Base-by-base conservation (phyloP, 2,797 vertebrate genomes). In the Enteromius thamalakanensis region DNA sequence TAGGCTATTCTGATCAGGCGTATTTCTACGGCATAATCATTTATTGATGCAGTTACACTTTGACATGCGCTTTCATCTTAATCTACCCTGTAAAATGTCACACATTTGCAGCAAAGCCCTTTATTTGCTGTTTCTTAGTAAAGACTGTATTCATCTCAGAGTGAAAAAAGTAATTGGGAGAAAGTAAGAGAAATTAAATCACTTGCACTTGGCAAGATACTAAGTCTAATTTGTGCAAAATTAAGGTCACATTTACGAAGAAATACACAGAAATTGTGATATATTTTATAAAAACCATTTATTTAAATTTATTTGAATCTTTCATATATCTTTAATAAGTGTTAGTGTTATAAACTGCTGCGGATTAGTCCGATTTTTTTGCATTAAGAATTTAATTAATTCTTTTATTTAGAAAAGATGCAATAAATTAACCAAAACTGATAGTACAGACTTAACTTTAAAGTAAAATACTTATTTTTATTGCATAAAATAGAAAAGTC, bases 41-140 rank as follows among this genome's bases (percentile, higher is more conserved):
- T 80, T 71, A 71, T 71, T 32, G 60, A 49, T 72, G 12, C 40
- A 23, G 37, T 60, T 80, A 58, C 6, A 70, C 53, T 64, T 74
- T 64, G 26, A 49, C 12, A 3, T n/a, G 26, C 17, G 3, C 1
- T 49, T 81, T 81, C 62, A 51, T 79, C 17, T 4, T 32, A 77
- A 47, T 64, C 10, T 34, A 29, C 26, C 0, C 1, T 17, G 58
- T 17, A 42, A 37, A 26, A 42, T 60, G 7, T 26, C 34, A 42
- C 51, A 26, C 53, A 60, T 76, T 60, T 76, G 49, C 21, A 8
- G 32, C 49, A 55, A 37, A 51, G 21, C 17, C 29, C 1, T n/a
- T 51, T 67, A 37, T 23, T 37, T 6, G 45, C 32, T 23, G 11
- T 76, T 58, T 58, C 34, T 12, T 40, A 40, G 10, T 19, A 1